Percentiles rank a stretch among this genome's conserved stretches.
phyloP scores from a whole-genome alignment of 2,797 vertebrate genomes.

The Malurus splendens region DNA sequence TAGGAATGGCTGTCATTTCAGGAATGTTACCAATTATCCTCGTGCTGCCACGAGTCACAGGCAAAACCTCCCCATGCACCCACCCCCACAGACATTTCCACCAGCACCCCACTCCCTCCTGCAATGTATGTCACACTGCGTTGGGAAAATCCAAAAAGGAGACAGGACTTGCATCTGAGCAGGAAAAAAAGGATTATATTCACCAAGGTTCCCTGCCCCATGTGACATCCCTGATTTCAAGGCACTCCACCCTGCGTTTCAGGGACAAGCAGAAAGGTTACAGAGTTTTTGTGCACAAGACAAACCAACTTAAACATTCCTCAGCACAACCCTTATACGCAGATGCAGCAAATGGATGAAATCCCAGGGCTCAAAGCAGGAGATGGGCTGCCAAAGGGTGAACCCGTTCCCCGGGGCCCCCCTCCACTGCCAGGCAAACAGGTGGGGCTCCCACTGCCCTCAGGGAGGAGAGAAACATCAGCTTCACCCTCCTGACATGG shows the following conservation, averaged over 20 bases:
- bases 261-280: neutral
- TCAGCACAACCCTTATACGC: neutral
- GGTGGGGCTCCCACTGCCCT: neutral
- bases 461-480: neutral
- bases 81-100: neutral
- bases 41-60: neutral
- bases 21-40: neutral
- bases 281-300: neutral
- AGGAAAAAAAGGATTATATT: neutral
- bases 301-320: neutral
- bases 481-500: accelerated
- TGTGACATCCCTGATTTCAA: neutral
- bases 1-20: neutral
- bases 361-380: neutral
- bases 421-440: neutral
- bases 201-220: neutral
- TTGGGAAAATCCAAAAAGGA: neutral
- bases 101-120: neutral
- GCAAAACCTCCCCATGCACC: neutral
- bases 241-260: accelerated
- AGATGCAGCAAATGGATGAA: neutral
- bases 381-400: neutral
- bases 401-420: neutral
- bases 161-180: neutral
- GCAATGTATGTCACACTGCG: neutral